phyloP scores from a whole-genome alignment of 2,888 invertebrate genomes.

The Xestia ashworthii region DNA sequence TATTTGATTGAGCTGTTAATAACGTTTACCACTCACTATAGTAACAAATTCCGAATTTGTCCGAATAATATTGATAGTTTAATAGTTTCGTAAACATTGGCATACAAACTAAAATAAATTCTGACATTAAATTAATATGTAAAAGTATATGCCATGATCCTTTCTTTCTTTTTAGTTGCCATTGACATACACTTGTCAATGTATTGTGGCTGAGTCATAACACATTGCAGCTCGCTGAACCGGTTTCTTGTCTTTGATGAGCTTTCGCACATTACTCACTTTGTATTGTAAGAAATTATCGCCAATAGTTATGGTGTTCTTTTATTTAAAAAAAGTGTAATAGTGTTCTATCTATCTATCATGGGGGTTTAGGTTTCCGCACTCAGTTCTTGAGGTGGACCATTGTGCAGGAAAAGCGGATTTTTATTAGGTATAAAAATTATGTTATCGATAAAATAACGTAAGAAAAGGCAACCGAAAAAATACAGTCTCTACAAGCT shows the following conservation, averaged over 20 bases:
- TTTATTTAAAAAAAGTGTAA: background rate
- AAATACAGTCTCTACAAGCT: background rate
- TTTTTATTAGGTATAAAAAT: no score
- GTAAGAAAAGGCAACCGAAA: no score
- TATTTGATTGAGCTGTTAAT: background rate
- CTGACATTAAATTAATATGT: background rate
- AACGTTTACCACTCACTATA: background rate
- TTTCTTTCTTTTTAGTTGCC: slow-evolving; percentile 4
- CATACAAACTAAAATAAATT: background rate
- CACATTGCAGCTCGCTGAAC: slow-evolving; percentile 36
- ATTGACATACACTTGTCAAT: slow-evolving; percentile 44
- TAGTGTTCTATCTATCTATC: no score
- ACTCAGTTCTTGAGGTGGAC: no score
- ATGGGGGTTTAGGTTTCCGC: no score
- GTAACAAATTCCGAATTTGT: background rate
- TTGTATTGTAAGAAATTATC: slow-evolving; percentile 26
- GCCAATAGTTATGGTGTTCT: background rate
- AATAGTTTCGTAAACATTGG: background rate
- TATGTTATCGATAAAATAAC: background rate
- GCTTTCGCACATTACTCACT: slow-evolving; percentile 40
- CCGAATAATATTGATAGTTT: background rate
- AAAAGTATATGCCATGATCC: slow-evolving; percentile 1
- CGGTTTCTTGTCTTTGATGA: slow-evolving; percentile 44
- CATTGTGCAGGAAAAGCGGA: no score
- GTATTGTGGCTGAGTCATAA: slow-evolving; percentile 35